These are phyloP conservation scores for Orgyia antiqua DNA, from an alignment of 2,888 invertebrate genomes.

Conservation along the genomic window DNA sequence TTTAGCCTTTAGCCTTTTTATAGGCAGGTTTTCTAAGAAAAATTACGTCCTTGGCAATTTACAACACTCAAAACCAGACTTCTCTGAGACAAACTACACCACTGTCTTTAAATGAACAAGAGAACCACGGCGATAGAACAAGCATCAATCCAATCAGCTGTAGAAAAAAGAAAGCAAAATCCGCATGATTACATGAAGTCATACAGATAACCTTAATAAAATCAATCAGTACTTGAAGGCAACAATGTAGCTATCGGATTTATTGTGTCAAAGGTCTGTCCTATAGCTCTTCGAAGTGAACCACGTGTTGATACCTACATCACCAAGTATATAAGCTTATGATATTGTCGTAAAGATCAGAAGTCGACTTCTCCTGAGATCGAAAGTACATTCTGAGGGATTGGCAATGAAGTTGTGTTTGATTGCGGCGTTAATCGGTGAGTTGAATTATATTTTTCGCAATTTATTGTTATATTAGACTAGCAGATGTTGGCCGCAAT, in stretches of 20 bases:
- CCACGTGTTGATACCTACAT: constrained; percentile 41
- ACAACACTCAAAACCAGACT: too few relatives aligned
- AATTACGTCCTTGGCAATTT: too few relatives aligned
- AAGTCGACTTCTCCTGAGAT: background rate
- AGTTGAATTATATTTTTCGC: constrained; percentile 31
- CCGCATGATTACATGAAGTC: too few relatives aligned
- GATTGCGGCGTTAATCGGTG: constrained; percentile 62
- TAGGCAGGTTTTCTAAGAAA: too few relatives aligned
- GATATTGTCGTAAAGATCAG: constrained; percentile 22
- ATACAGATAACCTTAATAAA: background rate
- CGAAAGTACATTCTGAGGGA: constrained; percentile 10
- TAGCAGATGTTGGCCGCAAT: too few relatives aligned
- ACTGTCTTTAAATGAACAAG: too few relatives aligned
- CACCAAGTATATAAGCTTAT: constrained; percentile 53
- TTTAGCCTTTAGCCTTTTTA: too few relatives aligned
- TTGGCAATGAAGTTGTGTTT: constrained; percentile 57
- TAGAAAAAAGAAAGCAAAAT: too few relatives aligned
- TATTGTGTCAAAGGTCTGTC: constrained; percentile 16
- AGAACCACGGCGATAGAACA: too few relatives aligned
- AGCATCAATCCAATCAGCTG: too few relatives aligned
- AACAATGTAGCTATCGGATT: constrained; percentile 29
- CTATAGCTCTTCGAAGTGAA: constrained; percentile 9
- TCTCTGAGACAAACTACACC: too few relatives aligned
- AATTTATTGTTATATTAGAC: too few relatives aligned
- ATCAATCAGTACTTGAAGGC: constrained; percentile 1